A percentile compares a stretch with the other conserved stretches of the same genome.
phyloP scores from a whole-genome alignment of 2,888 invertebrate genomes.

The Lycocerus yunnanus region DNA sequence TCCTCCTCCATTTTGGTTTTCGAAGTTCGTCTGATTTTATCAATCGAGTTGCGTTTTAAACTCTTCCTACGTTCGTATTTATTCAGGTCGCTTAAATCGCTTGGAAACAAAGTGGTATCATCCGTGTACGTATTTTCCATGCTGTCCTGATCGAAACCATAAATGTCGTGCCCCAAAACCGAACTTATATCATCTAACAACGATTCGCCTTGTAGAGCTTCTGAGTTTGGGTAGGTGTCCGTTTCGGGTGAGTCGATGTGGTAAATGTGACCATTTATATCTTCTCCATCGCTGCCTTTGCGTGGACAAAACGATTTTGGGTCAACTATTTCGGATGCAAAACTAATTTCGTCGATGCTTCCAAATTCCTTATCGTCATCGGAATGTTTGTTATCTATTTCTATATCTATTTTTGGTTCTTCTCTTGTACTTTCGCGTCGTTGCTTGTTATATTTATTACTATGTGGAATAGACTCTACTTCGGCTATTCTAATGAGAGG shows the following conservation, averaged over 20 bases:
- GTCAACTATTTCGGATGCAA: conserved; percentile 69
- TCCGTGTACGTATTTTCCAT: conserved; percentile 67
- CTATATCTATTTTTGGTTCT: conserved; percentile 51
- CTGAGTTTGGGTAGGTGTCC: conserved; percentile 72
- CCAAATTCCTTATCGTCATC: conserved; percentile 63
- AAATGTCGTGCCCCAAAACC: conserved; percentile 67
- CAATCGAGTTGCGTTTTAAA: conserved; percentile 57
- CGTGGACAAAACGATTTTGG: conserved; percentile 53
- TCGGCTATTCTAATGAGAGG: conserved; percentile 34
- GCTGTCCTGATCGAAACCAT: conserved; percentile 65
- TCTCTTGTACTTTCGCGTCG: conserved; percentile 50
- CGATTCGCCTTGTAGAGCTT: conserved; percentile 77
- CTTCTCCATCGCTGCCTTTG: conserved; percentile 57
- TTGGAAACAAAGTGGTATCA: conserved; percentile 70
- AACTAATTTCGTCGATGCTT: conserved; percentile 73
- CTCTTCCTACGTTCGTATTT: conserved; percentile 65
- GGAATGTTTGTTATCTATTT: conserved; percentile 42
- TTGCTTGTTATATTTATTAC: conserved; percentile 52
- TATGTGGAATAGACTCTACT: conserved; percentile 28
- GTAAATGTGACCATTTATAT: conserved; percentile 63
- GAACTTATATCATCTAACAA: conserved; percentile 76
- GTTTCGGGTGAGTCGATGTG: conserved; percentile 88
- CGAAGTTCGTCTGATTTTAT: conserved; percentile 48
- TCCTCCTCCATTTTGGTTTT: conserved; percentile 57
- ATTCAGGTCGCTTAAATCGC: conserved; percentile 56